A percentile compares a stretch with the other conserved stretches of the same genome.
Evolutionary conservation across 2,888 invertebrate species (phyloP).

Genomic region (Gymnocheta viridis): DNA sequence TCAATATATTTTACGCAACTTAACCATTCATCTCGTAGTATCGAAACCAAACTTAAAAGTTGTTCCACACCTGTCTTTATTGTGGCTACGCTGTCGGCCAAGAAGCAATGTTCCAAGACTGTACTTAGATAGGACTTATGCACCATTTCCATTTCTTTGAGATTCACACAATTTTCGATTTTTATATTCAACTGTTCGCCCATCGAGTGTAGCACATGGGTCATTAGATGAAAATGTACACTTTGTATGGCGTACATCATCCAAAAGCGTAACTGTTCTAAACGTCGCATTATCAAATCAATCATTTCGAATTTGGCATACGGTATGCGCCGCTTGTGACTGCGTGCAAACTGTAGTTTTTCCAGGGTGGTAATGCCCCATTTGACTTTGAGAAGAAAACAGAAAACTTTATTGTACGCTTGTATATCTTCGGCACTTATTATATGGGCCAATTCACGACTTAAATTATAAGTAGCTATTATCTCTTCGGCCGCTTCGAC

Average conservation of each 20-base stretch:
- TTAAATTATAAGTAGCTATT: constrained; percentile 75
- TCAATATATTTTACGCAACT: constrained; percentile 75
- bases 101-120: constrained; percentile 78
- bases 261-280: constrained; percentile 84
- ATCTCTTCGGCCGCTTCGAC: constrained; percentile 78
- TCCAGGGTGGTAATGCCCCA: constrained; percentile 84
- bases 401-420: constrained; percentile 82
- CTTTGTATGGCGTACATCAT: constrained; percentile 83
- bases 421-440: constrained; percentile 75
- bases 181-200: constrained; percentile 77
- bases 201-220: constrained; percentile 81
- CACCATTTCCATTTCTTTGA: constrained; percentile 77
- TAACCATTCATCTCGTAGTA: constrained; percentile 80
- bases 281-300: constrained; percentile 80
- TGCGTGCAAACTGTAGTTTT: constrained; percentile 81
- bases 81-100: constrained; percentile 71
- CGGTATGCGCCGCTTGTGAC: constrained; percentile 72
- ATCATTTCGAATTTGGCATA: constrained; percentile 77
- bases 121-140: constrained; percentile 79
- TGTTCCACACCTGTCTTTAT: constrained; percentile 78
- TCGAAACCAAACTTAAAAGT: constrained; percentile 78
- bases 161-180: constrained; percentile 75
- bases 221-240: constrained; percentile 83
- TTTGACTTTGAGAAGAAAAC: constrained; percentile 83
- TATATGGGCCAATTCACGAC: constrained; percentile 75